Base-by-base conservation (phyloP, 2,797 vertebrate genomes). In the Acanthiza pusilla region DNA sequence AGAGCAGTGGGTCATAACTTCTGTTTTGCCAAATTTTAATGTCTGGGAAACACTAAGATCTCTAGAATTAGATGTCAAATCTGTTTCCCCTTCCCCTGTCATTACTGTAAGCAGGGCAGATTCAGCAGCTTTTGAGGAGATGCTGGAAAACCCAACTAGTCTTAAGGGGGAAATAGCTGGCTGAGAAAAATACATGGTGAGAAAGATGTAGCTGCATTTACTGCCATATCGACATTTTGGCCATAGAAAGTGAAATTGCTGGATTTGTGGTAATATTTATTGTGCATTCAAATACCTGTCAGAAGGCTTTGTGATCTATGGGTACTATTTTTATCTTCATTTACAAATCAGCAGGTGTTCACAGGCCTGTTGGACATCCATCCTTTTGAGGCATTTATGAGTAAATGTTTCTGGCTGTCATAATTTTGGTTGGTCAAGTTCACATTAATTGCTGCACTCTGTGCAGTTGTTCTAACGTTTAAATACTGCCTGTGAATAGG, bases 381-480 rank as follows among this genome's bases (percentile, higher is more conserved):
- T 94, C 55, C 87, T 96, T 92, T 88, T 61, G 81, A 94, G 75
- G 40, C 73, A 22, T 80, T 94, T 85, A 67, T 27, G 40, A 94
- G 54, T 61, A 66, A 83, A 74, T 0, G 5, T 74, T 87, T 91
- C 77, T 91, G 83, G n/a, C 81, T 88, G 53, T 83, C 62, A 40
- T 80, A 68, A 77, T 93, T 91, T 88, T 66, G 22, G 57, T 91
- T 68, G 91, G 88, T 90, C 86, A 80, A 82, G 80, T 79, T 90
- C 58, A 23, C 30, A 11, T 68, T 93, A 93, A 93, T 95, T 89
- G 83, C 81, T 62, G 70, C 42, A 45, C 67, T 84, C 79, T 29
- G 43, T 89, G 76, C 71, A 45, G 78, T 95, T 77, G 32, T 94
- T 91, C 53, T 68, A 82, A 89, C 67, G 40, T 88, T 94, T 95